phyloP scores from a whole-genome alignment of 2,888 invertebrate genomes.

The Spatulosminthurus flaviceps region DNA sequence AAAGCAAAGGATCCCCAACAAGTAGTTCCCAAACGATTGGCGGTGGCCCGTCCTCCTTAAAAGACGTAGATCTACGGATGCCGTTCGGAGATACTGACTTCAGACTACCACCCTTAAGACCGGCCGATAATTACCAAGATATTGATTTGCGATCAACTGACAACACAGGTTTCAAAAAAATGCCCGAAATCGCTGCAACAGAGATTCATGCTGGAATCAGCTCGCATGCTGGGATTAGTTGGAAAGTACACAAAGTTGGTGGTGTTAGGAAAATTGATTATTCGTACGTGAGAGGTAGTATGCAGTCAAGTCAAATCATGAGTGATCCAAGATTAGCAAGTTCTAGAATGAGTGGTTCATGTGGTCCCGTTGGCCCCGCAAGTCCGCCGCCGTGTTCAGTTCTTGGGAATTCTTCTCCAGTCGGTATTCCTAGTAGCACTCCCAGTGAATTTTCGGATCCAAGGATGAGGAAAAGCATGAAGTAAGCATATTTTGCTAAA shows the following conservation, averaged over 20 bases:
- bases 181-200: conserved; percentile 82
- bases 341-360: conserved; percentile 49
- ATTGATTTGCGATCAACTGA: conserved; percentile 74
- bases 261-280: conserved; percentile 78
- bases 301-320: conserved; percentile 54
- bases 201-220: conserved; percentile 86
- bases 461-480: conserved; percentile 28
- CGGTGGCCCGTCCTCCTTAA: neutral
- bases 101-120: conserved; percentile 68
- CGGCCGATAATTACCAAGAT: conserved; percentile 67
- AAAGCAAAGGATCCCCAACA: conserved; percentile 26
- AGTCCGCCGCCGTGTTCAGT: conserved; percentile 44
- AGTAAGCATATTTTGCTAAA: conserved; percentile 1
- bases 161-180: conserved; percentile 67
- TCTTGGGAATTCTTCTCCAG: conserved; percentile 29
- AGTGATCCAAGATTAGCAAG: conserved; percentile 77
- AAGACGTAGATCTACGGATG: conserved; percentile 56
- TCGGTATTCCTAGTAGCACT: conserved; percentile 44
- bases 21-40: conserved; percentile 45
- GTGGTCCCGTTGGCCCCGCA: conserved; percentile 47
- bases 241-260: conserved; percentile 71
- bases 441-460: conserved; percentile 47
- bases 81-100: conserved; percentile 74
- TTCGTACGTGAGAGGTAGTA: conserved; percentile 71
- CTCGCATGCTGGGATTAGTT: conserved; percentile 79